phyloP scores from a whole-genome alignment of 2,113 vertebrate species.

The Miniopterus natalensis region DNA sequence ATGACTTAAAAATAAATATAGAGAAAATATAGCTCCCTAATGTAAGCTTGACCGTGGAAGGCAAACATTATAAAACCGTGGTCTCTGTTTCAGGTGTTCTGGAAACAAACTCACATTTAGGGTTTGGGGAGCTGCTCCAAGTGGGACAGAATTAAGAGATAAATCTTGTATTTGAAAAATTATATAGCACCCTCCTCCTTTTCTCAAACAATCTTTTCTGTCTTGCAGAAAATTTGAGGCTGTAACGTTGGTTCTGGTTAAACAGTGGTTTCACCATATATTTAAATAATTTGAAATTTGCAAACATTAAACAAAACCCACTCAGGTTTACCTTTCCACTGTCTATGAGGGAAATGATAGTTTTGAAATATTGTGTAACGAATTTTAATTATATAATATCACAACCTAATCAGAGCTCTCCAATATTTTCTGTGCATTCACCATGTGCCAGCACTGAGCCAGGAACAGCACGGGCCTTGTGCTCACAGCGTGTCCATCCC shows the following conservation, averaged over 20 bases:
- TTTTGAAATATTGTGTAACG: neutral
- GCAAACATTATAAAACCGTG: slow-evolving; percentile 76
- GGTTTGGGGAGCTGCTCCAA: neutral
- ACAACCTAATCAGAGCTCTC: neutral
- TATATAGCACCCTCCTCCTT: neutral
- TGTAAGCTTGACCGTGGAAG: slow-evolving; percentile 67
- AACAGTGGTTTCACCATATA: neutral
- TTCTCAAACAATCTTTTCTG: slow-evolving; percentile 51
- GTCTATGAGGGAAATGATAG: neutral
- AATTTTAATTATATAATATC: slow-evolving; percentile 20
- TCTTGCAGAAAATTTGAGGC: slow-evolving; percentile 51
- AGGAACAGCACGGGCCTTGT: neutral
- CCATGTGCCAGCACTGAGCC: neutral
- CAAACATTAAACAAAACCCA: slow-evolving; percentile 28
- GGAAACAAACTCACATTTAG: slow-evolving; percentile 68
- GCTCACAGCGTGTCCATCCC: neutral
- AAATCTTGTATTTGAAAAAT: slow-evolving; percentile 4
- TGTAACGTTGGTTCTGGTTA: neutral
- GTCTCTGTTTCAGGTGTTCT: slow-evolving; percentile 74
- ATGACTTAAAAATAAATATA: slow-evolving; percentile 83
- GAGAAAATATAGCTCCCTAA: slow-evolving; percentile 74
- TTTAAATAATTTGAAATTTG: slow-evolving; percentile 39
- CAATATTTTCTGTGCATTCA: neutral
- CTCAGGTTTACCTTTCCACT: neutral
- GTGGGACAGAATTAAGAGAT: slow-evolving; percentile 57